phyloP scores from a whole-genome alignment of 2,888 invertebrate species.

The Ennomos erosarius region DNA sequence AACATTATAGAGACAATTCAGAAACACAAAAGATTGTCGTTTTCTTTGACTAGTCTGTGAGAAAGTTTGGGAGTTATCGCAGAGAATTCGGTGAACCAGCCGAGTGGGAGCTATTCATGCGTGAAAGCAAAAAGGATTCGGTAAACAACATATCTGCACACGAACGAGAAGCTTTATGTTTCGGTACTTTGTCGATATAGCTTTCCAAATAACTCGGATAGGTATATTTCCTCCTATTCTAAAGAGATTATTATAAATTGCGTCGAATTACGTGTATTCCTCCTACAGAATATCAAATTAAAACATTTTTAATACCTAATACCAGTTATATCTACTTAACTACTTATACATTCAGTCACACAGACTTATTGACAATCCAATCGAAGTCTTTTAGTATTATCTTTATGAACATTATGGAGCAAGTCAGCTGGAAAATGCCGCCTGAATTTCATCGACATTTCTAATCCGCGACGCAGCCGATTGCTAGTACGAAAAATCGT shows the following conservation, averaged over 20 bases:
- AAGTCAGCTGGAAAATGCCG: slow-evolving; percentile 25
- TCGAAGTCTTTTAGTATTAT: slow-evolving; percentile 8
- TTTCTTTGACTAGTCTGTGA: slow-evolving; percentile 53
- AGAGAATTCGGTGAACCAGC: slow-evolving; percentile 54
- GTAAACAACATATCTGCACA: slow-evolving; percentile 56
- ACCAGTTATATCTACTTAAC: too few species aligned
- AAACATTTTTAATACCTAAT: too few species aligned
- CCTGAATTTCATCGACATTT: slow-evolving; percentile 28
- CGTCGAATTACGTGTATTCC: too few species aligned
- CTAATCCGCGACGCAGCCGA: slow-evolving; percentile 23
- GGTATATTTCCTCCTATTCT: background rate
- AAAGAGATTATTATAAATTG: too few species aligned
- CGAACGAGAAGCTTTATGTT: slow-evolving; percentile 34
- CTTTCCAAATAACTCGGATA: slow-evolving; percentile 18
- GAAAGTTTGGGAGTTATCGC: slow-evolving; percentile 57
- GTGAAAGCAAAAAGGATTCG: slow-evolving; percentile 59
- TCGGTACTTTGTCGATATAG: slow-evolving; percentile 23
- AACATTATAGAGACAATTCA: slow-evolving; percentile 32
- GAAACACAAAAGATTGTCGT: slow-evolving; percentile 48
- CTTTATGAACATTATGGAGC: slow-evolving; percentile 15
- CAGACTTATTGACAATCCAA: background rate
- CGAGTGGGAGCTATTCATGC: slow-evolving; percentile 55
- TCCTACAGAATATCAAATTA: too few species aligned
- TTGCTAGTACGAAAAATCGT: slow-evolving; percentile 31
- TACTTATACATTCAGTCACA: background rate